Evolutionary conservation across 2,113 vertebrate genomes (phyloP), one percentile per base, ranked within the genome.

Genomic region (Leuciscus idus): DNA sequence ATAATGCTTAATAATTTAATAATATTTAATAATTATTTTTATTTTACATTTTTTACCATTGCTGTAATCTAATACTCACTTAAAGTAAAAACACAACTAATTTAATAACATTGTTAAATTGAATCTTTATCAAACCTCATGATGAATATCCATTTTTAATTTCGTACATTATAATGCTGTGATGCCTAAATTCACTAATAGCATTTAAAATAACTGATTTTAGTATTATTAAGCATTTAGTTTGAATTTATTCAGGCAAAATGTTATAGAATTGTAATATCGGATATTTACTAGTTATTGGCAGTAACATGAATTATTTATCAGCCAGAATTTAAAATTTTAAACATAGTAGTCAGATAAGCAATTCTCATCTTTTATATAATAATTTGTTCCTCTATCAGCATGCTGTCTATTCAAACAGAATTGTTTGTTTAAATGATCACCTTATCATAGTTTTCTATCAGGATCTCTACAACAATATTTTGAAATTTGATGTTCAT

Each of bases 401-500:
- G 66, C 64, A 68, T 77, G 72, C 73, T 83, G 64, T 75, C 55
- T 68, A 74, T 83, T 50, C 52, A 50, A 83, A 57, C 17, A 23
- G 50, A 52, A 39, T 10, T 39, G 36, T 39, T 43, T 72, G 68
- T 3, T 46, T 39, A 59, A 72, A 30, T 5, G 1, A 88, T 83
- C 68, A 97, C 98, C 96, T 99, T 99, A 90, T 98, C 93, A 87
- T 98, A 97, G 93, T 99, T 98, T 90, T 99, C 98, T 61, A 99
- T 99, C 72, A 99, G 95, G 86, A 99, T 98, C 93, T 99, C 98
- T 84, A 99, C 97, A 74, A 99, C 97, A 76, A 99, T 98, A 90
- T 99, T 99, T 93, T 99, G 98, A 93, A 99, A 99, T 91, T 99
- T 99, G 91, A 99, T 99, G 92, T 99, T 99, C 98, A 99, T 99